phyloP scores from a whole-genome alignment of 2,888 invertebrate species.

The Latrodectus elegans region DNA sequence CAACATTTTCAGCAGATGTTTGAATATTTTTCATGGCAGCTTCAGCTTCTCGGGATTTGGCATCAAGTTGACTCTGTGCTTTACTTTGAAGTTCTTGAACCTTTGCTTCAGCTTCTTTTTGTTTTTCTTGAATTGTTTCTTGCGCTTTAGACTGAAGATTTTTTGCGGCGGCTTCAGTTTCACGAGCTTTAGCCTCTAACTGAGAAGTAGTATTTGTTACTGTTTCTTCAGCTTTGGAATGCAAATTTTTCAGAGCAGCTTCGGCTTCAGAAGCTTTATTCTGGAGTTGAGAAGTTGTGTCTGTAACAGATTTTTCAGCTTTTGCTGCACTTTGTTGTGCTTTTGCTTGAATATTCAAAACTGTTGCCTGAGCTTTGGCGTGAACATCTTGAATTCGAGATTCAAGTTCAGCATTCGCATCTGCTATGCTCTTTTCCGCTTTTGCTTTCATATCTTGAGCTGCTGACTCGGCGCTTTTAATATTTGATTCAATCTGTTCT shows the following conservation, averaged over 20 bases:
- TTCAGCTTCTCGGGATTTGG: slow-evolving; percentile 53
- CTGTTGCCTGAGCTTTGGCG: slow-evolving; percentile 9
- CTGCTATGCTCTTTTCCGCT: slow-evolving; percentile 23
- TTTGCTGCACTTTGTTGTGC: slow-evolving; percentile 11
- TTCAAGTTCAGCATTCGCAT: slow-evolving; percentile 14
- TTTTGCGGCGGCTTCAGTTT: slow-evolving; percentile 8
- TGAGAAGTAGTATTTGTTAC: neutral
- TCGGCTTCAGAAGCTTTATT: slow-evolving; percentile 52
- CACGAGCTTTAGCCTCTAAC: slow-evolving; percentile 16
- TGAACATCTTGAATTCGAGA: slow-evolving; percentile 32
- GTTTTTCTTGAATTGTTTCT: slow-evolving; percentile 34
- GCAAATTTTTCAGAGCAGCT: slow-evolving; percentile 36
- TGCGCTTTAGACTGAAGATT: slow-evolving; percentile 36
- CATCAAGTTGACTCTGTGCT: slow-evolving; percentile 35
- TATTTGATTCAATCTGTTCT: slow-evolving; percentile 35
- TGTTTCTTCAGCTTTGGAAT: slow-evolving; percentile 48
- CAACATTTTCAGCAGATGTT: slow-evolving; percentile 31
- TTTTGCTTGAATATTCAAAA: slow-evolving; percentile 12
- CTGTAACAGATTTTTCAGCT: slow-evolving; percentile 28
- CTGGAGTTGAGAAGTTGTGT: slow-evolving; percentile 26
- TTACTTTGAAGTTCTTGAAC: slow-evolving; percentile 31
- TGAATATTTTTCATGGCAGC: slow-evolving; percentile 36
- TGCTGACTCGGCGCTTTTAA: slow-evolving; percentile 41
- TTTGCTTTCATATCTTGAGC: slow-evolving; percentile 41
- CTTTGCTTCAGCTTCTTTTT: slow-evolving; percentile 44